phyloP scores from a whole-genome alignment of 2,113 vertebrate genomes.

The Corythornis madagascariensis region DNA sequence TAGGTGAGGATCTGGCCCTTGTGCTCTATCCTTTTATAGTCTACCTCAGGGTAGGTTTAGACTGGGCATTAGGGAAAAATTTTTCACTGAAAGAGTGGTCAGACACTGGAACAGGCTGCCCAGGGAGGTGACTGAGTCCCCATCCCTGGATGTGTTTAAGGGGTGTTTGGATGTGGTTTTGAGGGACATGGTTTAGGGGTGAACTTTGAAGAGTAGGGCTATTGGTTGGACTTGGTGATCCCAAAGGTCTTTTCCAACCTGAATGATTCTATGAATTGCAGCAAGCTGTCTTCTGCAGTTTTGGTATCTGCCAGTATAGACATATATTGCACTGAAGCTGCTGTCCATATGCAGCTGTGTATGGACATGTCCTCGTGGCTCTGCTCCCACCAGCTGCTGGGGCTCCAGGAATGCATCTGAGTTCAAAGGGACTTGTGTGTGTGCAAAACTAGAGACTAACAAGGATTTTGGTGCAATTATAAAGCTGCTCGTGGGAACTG shows the following conservation, averaged over 20 bases:
- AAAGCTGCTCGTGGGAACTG: background rate
- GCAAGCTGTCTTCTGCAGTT: background rate
- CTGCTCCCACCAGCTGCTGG: background rate
- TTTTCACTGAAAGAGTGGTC: no score
- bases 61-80: no score
- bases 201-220: no score
- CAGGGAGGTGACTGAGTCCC: no score
- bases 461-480: background rate
- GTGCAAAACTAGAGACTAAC: background rate
- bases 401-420: background rate
- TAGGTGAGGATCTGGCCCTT: background rate
- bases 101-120: no score
- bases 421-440: background rate
- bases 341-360: background rate
- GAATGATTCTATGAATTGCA: background rate
- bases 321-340: rapidly evolving
- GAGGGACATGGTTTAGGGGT: no score
- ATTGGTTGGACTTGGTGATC: no score
- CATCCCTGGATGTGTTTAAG: no score
- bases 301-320: background rate
- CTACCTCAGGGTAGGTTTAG: background rate
- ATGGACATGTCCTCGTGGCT: rapidly evolving
- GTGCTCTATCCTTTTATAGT: background rate
- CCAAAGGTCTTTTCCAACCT: no score
- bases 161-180: no score